phyloP scores from a whole-genome alignment of 1,140 invertebrate genomes.

The Drosophila insularis region DNA sequence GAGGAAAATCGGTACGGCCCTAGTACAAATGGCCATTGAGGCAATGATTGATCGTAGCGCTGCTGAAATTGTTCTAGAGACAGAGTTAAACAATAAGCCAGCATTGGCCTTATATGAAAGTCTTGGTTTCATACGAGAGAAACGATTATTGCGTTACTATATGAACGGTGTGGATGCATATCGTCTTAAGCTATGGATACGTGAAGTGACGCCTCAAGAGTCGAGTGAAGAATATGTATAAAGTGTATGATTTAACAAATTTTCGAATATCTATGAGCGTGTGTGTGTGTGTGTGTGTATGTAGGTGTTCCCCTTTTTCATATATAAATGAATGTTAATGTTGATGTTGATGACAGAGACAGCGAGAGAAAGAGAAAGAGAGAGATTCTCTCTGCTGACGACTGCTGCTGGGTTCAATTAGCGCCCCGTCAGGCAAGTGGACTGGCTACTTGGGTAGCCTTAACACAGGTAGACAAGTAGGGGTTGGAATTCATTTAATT shows the following conservation, averaged over 20 bases:
- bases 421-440: constrained; percentile 50
- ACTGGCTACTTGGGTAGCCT: constrained; percentile 45
- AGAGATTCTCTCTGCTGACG: not conserved
- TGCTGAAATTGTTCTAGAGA: constrained; percentile 98
- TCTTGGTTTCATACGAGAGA: constrained; percentile 98
- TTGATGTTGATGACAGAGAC: not conserved
- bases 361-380: not conserved
- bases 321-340: no score
- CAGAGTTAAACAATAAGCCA: constrained; percentile 98
- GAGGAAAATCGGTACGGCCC: constrained; percentile 91
- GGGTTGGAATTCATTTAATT: constrained; percentile 50
- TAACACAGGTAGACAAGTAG: constrained; percentile 48
- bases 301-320: no score
- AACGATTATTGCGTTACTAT: constrained; percentile 98
- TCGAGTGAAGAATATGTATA: not conserved
- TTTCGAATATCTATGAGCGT: not conserved
- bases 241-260: not conserved
- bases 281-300: constrained; percentile 1
- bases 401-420: constrained; percentile 46
- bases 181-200: constrained; percentile 96
- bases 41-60: constrained; percentile 96
- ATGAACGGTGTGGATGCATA: constrained; percentile 99
- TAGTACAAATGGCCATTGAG: constrained; percentile 88
- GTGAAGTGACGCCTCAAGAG: constrained; percentile 83
- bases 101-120: constrained; percentile 97